A percentile compares a stretch with the other conserved stretches of the same genome.
These are phyloP conservation scores for Acanthurus tractus DNA, from an alignment of 2,797 vertebrate species.

Conservation along the genomic window DNA sequence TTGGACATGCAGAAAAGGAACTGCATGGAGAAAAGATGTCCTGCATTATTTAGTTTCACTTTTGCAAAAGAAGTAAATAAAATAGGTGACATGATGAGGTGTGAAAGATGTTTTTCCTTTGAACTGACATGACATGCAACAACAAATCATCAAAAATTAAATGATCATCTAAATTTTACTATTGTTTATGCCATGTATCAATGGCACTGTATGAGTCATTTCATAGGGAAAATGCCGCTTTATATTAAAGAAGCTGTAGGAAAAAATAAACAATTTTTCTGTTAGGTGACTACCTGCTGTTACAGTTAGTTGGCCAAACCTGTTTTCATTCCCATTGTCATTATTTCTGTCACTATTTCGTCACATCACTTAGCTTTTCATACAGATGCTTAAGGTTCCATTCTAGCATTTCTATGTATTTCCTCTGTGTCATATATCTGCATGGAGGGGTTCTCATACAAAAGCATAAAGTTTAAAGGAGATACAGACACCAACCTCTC, in stretches of 20 bases:
- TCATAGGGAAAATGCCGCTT: not conserved
- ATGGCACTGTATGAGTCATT: not conserved
- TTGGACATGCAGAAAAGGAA: slow-evolving; percentile 25
- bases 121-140: slow-evolving; percentile 3
- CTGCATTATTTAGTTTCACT: not conserved
- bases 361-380: too few species aligned
- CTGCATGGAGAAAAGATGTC: not conserved
- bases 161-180: not conserved
- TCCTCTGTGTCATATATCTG: too few species aligned
- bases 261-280: not conserved
- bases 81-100: slow-evolving; percentile 2
- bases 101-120: not conserved
- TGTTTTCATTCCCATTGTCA: too few species aligned
- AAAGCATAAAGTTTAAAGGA: too few species aligned
- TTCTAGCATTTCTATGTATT: too few species aligned
- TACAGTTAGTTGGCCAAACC: slow-evolving; percentile 65
- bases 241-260: not conserved
- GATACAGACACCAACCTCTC: too few species aligned
- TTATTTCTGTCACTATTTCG: too few species aligned
- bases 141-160: not conserved
- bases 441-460: too few species aligned
- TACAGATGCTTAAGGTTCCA: too few species aligned
- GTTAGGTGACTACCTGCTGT: slow-evolving; percentile 37
- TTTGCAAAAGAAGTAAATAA: not conserved
- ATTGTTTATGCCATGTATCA: not conserved